A percentile compares a stretch with the other conserved stretches of the same genome.
phyloP scores from a whole-genome alignment of 2,888 invertebrate genomes.

The Stenodema calcarata region DNA sequence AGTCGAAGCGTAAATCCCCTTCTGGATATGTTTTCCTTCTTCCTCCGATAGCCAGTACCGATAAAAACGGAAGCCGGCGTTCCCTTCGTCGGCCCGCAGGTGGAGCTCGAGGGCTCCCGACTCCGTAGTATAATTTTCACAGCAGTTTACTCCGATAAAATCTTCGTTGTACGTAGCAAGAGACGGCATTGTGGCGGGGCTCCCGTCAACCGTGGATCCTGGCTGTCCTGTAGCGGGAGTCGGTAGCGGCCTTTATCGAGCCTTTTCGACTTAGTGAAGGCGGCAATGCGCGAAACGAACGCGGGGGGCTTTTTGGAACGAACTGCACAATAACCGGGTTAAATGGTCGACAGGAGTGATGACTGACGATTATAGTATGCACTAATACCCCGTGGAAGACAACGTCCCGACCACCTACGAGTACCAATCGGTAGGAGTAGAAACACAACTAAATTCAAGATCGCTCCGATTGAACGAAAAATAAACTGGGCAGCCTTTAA shows the following conservation, averaged over 20 bases:
- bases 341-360: background rate
- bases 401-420: no score
- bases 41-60: background rate
- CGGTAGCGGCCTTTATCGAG: background rate
- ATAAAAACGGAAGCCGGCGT: background rate
- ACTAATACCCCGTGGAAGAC: no score
- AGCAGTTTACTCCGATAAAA: background rate
- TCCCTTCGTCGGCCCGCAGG: background rate
- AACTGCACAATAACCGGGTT: background rate
- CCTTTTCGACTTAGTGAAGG: background rate
- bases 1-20: slow-evolving; percentile 4
- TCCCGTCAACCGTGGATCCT: background rate
- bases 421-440: no score
- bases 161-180: background rate
- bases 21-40: background rate
- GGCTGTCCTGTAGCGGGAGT: background rate
- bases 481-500: no score
- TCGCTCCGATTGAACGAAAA: no score
- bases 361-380: background rate
- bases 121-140: background rate
- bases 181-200: background rate
- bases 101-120: background rate
- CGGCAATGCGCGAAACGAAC: background rate
- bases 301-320: no score
- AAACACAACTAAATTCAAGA: no score